Conservation (phyloP, 2,888 invertebrate genomes). For the Smittia aterrima region DNA sequence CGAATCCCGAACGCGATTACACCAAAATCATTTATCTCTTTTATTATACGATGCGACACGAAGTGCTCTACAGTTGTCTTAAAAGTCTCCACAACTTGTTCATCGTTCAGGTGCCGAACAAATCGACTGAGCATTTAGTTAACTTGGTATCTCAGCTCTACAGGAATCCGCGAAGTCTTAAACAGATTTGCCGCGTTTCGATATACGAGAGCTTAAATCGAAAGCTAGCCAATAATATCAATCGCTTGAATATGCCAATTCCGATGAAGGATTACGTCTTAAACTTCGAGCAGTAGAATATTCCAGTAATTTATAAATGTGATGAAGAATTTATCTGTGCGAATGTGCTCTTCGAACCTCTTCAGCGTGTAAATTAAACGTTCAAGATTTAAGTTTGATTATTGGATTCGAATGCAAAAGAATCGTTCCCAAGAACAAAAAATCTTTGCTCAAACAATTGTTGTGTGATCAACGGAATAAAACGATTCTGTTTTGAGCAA, state of each 20-base stretch:
- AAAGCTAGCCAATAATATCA: slow-evolving; percentile 63
- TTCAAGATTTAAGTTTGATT: neutral
- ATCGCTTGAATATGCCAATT: slow-evolving; percentile 66
- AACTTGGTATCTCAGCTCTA: slow-evolving; percentile 63
- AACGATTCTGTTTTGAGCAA: neutral
- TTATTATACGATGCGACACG: slow-evolving; percentile 67
- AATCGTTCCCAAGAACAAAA: too few relatives aligned
- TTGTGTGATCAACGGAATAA: too few relatives aligned
- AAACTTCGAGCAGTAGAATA: slow-evolving; percentile 58
- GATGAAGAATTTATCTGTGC: slow-evolving; percentile 1
- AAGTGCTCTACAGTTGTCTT: slow-evolving; percentile 66
- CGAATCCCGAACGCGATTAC: slow-evolving; percentile 63
- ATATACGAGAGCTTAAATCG: slow-evolving; percentile 67
- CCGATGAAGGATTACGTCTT: slow-evolving; percentile 68
- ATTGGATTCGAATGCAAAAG: too few relatives aligned
- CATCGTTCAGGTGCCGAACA: slow-evolving; percentile 62
- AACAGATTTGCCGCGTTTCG: slow-evolving; percentile 67
- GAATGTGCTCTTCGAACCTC: slow-evolving; percentile 62
- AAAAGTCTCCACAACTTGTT: slow-evolving; percentile 65
- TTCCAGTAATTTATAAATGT: neutral
- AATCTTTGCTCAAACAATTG: too few relatives aligned
- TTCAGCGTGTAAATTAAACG: slow-evolving; percentile 56
- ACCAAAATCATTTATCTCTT: slow-evolving; percentile 65
- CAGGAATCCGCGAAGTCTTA: slow-evolving; percentile 66
- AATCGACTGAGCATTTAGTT: slow-evolving; percentile 63